Conservation (phyloP, 2,113 vertebrate genomes). For the Ictalurus punctatus region DNA sequence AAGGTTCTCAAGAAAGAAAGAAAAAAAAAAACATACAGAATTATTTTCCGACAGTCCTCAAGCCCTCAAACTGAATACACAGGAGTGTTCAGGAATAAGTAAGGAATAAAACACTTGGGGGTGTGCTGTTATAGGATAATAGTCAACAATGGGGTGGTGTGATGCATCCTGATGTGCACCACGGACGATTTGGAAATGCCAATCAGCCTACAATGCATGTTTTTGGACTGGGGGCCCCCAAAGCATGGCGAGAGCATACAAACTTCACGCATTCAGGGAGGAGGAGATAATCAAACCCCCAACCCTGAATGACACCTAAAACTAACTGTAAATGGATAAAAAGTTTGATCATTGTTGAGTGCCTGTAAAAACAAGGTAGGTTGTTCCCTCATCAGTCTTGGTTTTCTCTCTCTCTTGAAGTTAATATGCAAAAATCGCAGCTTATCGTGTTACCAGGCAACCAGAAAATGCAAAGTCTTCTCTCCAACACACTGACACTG, state of each 20-base stretch:
- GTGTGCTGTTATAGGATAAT: background rate
- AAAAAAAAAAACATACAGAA: background rate
- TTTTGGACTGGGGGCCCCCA: no score
- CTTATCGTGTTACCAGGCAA: background rate
- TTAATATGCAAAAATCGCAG: background rate
- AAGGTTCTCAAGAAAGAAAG: conserved; percentile 3
- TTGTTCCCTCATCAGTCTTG: background rate
- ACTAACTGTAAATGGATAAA: no score
- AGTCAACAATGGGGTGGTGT: background rate
- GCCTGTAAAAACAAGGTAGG: background rate
- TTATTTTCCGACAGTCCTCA: background rate
- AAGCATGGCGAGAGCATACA: no score
- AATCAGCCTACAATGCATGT: no score
- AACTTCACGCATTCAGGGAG: no score
- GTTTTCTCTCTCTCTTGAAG: background rate
- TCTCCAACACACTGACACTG: background rate
- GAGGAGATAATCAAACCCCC: no score
- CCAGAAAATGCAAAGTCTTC: background rate
- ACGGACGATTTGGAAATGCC: no score
- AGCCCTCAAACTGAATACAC: background rate
- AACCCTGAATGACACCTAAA: no score
- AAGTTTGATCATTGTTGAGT: no score
- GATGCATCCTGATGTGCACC: background rate
- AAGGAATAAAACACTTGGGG: background rate
- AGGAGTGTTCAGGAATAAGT: background rate